Evolutionary conservation across 2,797 vertebrate species (phyloP), one percentile per base, ranked within the genome.

Genomic region (Tenualosa ilisha): DNA sequence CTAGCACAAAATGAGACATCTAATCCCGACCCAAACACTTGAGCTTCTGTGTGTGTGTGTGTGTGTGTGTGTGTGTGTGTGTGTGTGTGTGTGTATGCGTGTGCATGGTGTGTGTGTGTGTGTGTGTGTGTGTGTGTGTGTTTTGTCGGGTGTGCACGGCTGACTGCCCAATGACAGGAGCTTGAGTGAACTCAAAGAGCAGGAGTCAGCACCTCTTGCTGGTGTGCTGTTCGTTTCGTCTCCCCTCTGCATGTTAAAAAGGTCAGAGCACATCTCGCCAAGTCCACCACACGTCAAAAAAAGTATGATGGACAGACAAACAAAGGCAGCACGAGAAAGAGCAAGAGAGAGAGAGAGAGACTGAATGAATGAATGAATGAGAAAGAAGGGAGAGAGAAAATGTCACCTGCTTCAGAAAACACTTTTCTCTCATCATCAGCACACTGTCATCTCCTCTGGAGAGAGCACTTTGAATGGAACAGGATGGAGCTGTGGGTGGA

Each of bases 181-280:
- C 17, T 79, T 79, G 17, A 79, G 72, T 43, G 72, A 79, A 40
- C 72, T 46, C 11, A 79, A 43, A 79, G 72, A 46, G 72, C 72
- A 79, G 20, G 72, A 79, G 40, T 79, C 72, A 79, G 72, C 72
- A 79, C 37, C 37, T 79, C 7, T 75, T 12, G 31, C 68, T 46
- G 17, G 20, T 40, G 20, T 40, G 20, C 72, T 79, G 37, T 40
- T 22, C 15, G 6, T 15, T 22, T 3, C 20, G 22, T 24, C 17
- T 79, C 72, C 40, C 72, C 72, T 75, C 31, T 79, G 72, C 37
- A 79, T 79, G 37, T 3, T 79, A 79, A 79, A 79, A 79, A 79
- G 72, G 72, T 79, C 72, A 43, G 15, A 43, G 37, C 72, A 61
- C 59, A 24, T 24, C 59, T 61, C 59, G 24, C 59, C 37, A 15